Percentiles rank a stretch among this genome's conserved stretches.
These are phyloP conservation scores for Chrysomela aeneicollis DNA, from an alignment of 2,888 invertebrate genomes.

Conservation along the genomic window DNA sequence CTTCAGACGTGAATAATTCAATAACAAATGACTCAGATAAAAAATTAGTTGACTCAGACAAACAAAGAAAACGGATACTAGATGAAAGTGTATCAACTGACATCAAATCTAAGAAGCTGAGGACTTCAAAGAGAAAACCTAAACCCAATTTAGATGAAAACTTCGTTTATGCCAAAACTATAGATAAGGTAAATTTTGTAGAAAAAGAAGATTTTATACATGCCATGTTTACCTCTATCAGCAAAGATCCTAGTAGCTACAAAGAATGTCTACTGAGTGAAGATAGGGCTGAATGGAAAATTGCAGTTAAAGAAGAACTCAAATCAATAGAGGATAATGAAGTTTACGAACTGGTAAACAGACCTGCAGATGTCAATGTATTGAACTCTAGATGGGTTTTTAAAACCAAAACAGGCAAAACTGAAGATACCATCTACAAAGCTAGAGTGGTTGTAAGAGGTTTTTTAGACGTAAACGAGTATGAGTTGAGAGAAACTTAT, in stretches of 20 bases:
- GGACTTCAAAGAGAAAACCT: too few relatives aligned
- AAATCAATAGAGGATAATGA: constrained; percentile 23
- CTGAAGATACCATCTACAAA: not conserved
- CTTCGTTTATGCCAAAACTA: constrained; percentile 7
- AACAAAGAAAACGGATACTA: too few relatives aligned
- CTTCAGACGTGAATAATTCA: too few relatives aligned
- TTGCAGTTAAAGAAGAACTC: constrained; percentile 9
- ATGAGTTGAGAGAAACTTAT: constrained; percentile 4
- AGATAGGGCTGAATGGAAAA: constrained; percentile 3
- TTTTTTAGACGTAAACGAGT: constrained; percentile 6
- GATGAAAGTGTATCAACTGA: too few relatives aligned
- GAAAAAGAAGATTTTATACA: constrained; percentile 7
- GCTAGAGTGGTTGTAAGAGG: constrained; percentile 1
- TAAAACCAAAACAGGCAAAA: constrained; percentile 3
- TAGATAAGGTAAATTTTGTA: not conserved
- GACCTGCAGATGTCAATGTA: constrained; percentile 1
- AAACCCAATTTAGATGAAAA: not conserved
- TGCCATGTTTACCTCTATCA: constrained; percentile 3
- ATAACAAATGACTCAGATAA: too few relatives aligned
- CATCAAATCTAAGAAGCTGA: too few relatives aligned
- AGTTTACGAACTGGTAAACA: constrained; percentile 20
- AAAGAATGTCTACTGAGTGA: constrained; percentile 3
- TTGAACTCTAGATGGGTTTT: constrained; percentile 4
- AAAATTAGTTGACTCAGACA: too few relatives aligned
- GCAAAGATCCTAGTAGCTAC: constrained; percentile 2